Base-by-base conservation (phyloP, 92 coral and sea anemone genomes). In the Galaxea fascicularis region DNA sequence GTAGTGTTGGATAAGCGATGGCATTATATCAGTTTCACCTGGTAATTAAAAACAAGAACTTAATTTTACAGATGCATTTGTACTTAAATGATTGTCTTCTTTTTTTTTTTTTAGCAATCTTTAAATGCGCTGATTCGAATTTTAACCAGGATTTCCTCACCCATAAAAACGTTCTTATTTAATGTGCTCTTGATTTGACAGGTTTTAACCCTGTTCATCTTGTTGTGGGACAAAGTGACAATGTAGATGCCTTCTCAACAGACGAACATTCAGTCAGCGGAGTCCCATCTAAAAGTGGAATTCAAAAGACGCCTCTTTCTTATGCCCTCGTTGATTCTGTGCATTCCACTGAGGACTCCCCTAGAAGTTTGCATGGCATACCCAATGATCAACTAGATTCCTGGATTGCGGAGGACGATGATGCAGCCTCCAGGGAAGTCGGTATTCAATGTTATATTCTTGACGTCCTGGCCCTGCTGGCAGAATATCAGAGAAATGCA, bases 381-480 rank as follows among this genome's bases (percentile, higher is more conserved):
- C 44, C 74, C 56, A 29, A 20, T 47, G 65, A 29, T 28, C 24
- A 51, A 18, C 20, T 65, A 31, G 65, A 30, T 66, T 77, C 74
- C 15, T 29, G 58, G 84, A 57, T 18, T 15, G 59, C 14, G 0
- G 84, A 35, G 11, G 65, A 29, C 20, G 47, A 3, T 49, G 74
- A 28, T 51, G 27, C 69, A 53, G 41, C 16, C 20, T 70, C 56
- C 18, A 56, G 31, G 24, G 78, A 82, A 45, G 63, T 71, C 28
- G 78, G 90, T 12, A 46, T 91, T n/a, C 95, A 91, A 73, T 91
- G 95, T 21, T 88, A 85, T 28, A 77, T 88, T 66, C 69, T 54
- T 72, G 95, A 88, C 74, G 51, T 88, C 52, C 25, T 79, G 66
- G 71, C 85, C 26, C 72, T 88, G 77, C n/a, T 88, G 51, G 87